These are phyloP conservation scores for Pseudochaenichthys georgianus DNA, from an alignment of 2,797 vertebrate species.

Conservation along the genomic window DNA sequence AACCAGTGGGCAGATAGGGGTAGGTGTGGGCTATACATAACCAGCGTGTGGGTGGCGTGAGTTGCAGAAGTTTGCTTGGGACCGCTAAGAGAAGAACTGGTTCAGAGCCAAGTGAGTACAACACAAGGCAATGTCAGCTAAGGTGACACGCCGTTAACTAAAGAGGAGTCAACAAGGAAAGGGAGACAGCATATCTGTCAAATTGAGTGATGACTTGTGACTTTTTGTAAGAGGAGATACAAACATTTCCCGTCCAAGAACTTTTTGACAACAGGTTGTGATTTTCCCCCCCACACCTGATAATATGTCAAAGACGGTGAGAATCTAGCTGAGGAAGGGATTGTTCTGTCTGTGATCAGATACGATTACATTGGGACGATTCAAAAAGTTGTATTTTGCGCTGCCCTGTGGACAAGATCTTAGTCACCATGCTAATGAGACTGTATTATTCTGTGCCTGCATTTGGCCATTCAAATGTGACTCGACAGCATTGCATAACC, in stretches of 20 bases:
- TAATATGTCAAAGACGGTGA: conserved; percentile 1
- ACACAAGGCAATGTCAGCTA: conserved; percentile 34
- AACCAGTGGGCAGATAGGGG: conserved; percentile 65
- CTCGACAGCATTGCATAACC: conserved; percentile 45
- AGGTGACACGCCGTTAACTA: conserved; percentile 35
- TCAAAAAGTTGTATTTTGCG: too few relatives aligned
- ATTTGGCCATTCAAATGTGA: conserved; percentile 31
- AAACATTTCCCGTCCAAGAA: not conserved
- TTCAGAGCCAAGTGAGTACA: conserved; percentile 36
- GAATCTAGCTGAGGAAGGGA: conserved; percentile 10
- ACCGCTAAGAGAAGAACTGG: conserved; percentile 49
- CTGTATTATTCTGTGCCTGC: conserved; percentile 8
- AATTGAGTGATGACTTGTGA: conserved; percentile 17
- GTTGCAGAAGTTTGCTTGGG: conserved; percentile 63
- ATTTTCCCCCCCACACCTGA: not conserved
- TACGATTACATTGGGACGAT: not conserved
- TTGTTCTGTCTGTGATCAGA: conserved; percentile 9
- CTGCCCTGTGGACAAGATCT: not conserved
- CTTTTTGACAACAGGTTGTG: not conserved
- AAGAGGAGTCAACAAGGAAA: conserved; percentile 34
- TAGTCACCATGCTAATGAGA: conserved; percentile 13
- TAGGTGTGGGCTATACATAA: conserved; percentile 68
- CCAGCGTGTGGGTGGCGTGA: conserved; percentile 68
- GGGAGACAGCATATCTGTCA: not conserved
- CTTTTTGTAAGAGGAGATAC: not conserved